Conservation (phyloP, 2,113 vertebrate genomes). For the Phoxinus phoxinus region DNA sequence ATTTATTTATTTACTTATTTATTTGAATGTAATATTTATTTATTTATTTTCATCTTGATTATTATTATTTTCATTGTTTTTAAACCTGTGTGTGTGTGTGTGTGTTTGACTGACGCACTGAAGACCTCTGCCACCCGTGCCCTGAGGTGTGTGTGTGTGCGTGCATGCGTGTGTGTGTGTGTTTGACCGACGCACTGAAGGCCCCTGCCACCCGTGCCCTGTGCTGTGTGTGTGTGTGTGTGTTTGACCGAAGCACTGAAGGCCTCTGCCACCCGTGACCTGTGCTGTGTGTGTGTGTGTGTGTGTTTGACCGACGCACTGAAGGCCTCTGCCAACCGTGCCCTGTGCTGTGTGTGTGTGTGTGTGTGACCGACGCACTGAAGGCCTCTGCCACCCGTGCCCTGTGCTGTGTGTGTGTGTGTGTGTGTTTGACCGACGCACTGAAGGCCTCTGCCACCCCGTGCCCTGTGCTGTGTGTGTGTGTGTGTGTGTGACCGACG, state of each 20-base stretch:
- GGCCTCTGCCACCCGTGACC: no score
- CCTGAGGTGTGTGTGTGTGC: no score
- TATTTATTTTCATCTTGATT: background rate
- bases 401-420: background rate
- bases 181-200: background rate
- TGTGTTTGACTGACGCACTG: no score
- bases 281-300: background rate
- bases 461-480: no score
- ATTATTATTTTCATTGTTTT: background rate
- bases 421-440: background rate
- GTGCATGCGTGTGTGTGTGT: background rate
- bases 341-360: no score
- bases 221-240: no score
- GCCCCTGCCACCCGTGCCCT: background rate
- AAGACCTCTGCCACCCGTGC: no score
- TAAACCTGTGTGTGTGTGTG: no score
- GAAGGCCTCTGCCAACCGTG: background rate
- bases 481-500: no score
- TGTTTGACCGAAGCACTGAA: no score
- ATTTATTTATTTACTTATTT: background rate
- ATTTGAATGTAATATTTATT: background rate
- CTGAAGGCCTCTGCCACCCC: background rate
- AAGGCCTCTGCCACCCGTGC: no score
- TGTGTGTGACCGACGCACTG: no score
- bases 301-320: background rate